Evolutionary conservation across 2,888 invertebrate species (phyloP), one percentile per base, ranked within the genome.

Genomic region (Drosophila sordidula): DNA sequence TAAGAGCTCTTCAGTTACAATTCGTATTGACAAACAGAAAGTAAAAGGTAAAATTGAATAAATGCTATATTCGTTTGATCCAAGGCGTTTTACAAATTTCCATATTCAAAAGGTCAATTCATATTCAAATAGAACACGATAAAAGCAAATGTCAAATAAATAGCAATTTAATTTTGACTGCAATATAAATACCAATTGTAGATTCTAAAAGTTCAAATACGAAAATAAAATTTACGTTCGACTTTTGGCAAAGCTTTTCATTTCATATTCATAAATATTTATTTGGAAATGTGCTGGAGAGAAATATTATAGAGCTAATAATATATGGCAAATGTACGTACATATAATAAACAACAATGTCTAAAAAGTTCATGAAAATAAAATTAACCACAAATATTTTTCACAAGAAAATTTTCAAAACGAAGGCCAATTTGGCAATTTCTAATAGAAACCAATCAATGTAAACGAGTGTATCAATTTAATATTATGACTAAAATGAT

Each of bases 281-380:
- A 44, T 25, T 54, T 34, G 4, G 12, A 34, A 4, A 12, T 12
- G 12, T 34, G 34, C 34, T 8, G 9, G 18, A n/a, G 18, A 41
- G n/a, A 42, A 32, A 42, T 52, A 42, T 22, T 41, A 44, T 44
- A 44, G 34, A 2, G 14, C 3, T 4, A 25, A 6, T 22, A 25
- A 44, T 25, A 44, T 54, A 44, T 25, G 32, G 11, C 11, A 32
- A 32, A 44, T 44, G 25, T 44, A 12, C 16, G 9, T n/a, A 16
- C 4, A 39, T 25, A 12, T n/a, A 11, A 34, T 54, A 44, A 54
- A 54, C 54, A 54, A 25, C 22, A 44, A 44, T 54, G 25, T 54
- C 18, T 29, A 52, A 41, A 52, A 52, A 52, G 16, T 29, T 22
- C 12, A 34, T 34, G 42, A 12, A 25, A 25, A 34, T 25, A 8